A percentile compares a stretch with the other conserved stretches of the same genome.
phyloP scores from a whole-genome alignment of 2,888 invertebrate genomes.

The Rapana venosa region DNA sequence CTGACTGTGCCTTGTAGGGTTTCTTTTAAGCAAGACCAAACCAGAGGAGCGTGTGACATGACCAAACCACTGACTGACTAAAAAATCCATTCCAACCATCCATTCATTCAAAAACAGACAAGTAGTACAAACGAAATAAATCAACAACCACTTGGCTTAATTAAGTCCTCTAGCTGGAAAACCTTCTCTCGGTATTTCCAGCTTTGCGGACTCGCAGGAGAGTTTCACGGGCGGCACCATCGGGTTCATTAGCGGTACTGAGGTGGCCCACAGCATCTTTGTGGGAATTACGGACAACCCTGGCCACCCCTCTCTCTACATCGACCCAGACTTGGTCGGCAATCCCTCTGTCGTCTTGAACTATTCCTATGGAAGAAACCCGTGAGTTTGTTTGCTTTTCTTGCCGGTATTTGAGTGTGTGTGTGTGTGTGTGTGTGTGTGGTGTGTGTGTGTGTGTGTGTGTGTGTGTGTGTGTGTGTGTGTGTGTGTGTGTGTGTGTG shows the following conservation, averaged over 20 bases:
- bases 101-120: no score
- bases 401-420: no score
- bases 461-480: no score
- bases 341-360: neutral
- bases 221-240: conserved; percentile 41
- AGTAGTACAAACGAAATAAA: no score
- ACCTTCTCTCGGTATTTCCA: conserved; percentile 18
- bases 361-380: conserved; percentile 22
- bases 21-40: no score
- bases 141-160: no score
- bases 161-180: no score
- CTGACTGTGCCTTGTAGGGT: no score
- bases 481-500: no score
- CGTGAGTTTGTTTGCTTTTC: conserved; percentile 24
- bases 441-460: neutral
- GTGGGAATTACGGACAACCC: conserved; percentile 48
- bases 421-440: neutral
- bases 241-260: conserved; percentile 22
- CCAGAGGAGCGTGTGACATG: no score
- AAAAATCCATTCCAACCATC: no score
- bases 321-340: neutral
- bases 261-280: conserved; percentile 46
- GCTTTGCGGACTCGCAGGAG: conserved; percentile 46
- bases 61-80: no score
- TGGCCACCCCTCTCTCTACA: neutral